phyloP scores from a whole-genome alignment of 2,888 invertebrate species.

The Resseliella maxima region DNA sequence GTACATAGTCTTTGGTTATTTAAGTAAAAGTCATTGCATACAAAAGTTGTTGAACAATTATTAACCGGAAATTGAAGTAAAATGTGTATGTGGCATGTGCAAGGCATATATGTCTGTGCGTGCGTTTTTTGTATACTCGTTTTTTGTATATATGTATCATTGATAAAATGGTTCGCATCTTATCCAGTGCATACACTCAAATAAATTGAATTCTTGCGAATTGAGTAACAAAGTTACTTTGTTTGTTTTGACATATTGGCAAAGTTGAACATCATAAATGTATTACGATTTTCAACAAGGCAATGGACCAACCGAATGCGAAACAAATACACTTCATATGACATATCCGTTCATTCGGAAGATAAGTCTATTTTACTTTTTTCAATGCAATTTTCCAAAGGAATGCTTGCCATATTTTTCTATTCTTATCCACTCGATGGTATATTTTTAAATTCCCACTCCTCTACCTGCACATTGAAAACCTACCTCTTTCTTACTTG shows the following conservation, averaged over 20 bases:
- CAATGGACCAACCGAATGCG: neutral
- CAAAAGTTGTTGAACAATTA: neutral
- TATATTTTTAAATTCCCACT: too few relatives aligned
- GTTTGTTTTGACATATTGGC: conserved; percentile 28
- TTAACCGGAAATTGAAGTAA: conserved; percentile 16
- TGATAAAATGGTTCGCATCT: neutral
- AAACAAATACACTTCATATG: neutral
- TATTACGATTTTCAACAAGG: neutral
- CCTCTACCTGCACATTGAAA: too few relatives aligned
- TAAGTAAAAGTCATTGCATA: neutral
- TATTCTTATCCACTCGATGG: too few relatives aligned
- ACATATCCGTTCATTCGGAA: neutral
- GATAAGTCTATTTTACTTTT: too few relatives aligned
- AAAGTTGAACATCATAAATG: neutral
- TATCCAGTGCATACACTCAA: neutral
- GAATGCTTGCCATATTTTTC: too few relatives aligned
- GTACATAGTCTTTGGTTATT: neutral
- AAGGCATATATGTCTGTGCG: neutral
- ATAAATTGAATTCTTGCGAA: neutral
- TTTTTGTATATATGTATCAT: neutral
- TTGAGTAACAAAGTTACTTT: neutral
- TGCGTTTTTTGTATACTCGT: neutral
- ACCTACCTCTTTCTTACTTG: too few relatives aligned
- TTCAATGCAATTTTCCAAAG: neutral
- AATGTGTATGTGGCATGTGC: neutral